Evolutionary conservation across 2,888 invertebrate genomes (phyloP).

Genomic region (Pogonocherus hispidulus): DNA sequence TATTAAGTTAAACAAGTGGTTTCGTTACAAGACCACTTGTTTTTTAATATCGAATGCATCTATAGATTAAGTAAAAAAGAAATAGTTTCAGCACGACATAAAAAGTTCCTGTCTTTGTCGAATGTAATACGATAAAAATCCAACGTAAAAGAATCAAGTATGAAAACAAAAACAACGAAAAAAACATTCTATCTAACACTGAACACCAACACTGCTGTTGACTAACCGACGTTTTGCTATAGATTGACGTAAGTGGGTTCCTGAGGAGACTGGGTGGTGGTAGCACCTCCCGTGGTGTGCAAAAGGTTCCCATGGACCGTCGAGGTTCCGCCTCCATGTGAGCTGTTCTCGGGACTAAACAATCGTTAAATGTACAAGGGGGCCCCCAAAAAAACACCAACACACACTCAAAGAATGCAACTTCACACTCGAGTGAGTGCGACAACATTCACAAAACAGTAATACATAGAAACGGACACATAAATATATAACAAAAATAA

Average conservation of each 20-base stretch:
- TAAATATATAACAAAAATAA: conserved; percentile 37
- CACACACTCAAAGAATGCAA: conserved; percentile 44
- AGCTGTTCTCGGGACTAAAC: conserved; percentile 69
- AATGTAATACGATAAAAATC: conserved; percentile 20
- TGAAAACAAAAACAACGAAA: conserved; percentile 17
- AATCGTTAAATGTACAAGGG: conserved; percentile 68
- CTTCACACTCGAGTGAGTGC: conserved; percentile 26
- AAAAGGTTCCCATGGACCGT: conserved; percentile 66
- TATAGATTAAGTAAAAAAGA: too few relatives aligned
- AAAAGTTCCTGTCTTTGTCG: too few relatives aligned
- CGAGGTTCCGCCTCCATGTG: conserved; percentile 64
- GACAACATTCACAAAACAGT: conserved; percentile 45
- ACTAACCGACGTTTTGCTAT: conserved; percentile 75
- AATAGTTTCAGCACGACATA: too few relatives aligned
- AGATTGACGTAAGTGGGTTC: conserved; percentile 96
- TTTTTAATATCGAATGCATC: too few relatives aligned
- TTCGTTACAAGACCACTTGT: too few relatives aligned
- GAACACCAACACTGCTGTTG: conserved; percentile 68
- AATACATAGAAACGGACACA: conserved; percentile 50
- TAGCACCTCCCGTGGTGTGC: conserved; percentile 72
- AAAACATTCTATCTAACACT: conserved; percentile 50
- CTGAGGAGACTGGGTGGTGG: conserved; percentile 79
- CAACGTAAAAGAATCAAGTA: conserved; percentile 10
- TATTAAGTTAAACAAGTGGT: too few relatives aligned
- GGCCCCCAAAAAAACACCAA: conserved; percentile 56